Base-by-base conservation (phyloP, 2,113 vertebrate species). In the Rallus limicola region DNA sequence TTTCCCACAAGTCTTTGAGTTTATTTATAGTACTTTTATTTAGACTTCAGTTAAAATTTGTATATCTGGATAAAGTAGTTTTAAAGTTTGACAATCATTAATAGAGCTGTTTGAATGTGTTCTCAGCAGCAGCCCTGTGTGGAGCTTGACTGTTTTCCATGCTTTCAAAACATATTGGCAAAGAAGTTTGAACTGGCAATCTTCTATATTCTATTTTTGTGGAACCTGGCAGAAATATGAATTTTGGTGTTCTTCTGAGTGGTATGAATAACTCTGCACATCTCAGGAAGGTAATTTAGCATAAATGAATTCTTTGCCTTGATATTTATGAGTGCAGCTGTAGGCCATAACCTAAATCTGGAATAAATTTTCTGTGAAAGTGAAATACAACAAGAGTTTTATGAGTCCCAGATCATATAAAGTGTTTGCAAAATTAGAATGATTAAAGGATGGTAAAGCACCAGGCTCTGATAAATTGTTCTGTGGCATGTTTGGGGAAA, bases 251-350 rank as follows among this genome's bases (percentile, higher is more conserved):
- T 96, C 56, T 95, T 97, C 68, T 92, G 90, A 88, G 76, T 86
- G 56, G 42, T 93, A 71, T 84, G 95, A 95, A 83, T 93, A 88
- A 86, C 56, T 90, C 59, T 75, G 90, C 60, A 88, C 80, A 94
- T 96, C 95, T 95, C 88, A 95, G 69, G 80, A 96, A 96, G 62
- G 93, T 92, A 88, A 96, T 93, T 95, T 93, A 96, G 53, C 82
- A 90, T 95, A 90, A 97, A 96, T 92, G 80, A 93, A 92, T 96
- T 86, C 82, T 96, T 94, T 94, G 82, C 92, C 93, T 84, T 81
- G 58, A 78, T 93, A 95, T 97, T 96, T 96, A 96, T 95, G 95
- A 94, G 82, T 81, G 90, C 92, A 97, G 95, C 93, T 97, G 95
- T 94, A 95, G 93, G 80, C 82, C 88, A 86, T 96, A 97, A 96